Conservation (phyloP, 2,888 invertebrate genomes). For the Hypena proboscidalis region DNA sequence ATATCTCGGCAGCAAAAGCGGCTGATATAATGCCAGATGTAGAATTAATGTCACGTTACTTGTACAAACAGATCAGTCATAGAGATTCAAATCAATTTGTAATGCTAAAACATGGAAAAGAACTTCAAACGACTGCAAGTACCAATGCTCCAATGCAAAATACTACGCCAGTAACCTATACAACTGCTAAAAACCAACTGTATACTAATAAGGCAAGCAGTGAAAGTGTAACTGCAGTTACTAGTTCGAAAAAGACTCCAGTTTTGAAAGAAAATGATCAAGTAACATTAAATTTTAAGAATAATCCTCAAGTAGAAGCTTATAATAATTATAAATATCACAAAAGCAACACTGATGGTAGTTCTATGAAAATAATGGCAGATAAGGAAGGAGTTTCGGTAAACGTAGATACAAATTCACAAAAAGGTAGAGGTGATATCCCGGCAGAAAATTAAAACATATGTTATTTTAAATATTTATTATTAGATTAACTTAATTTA, state of each 20-base stretch:
- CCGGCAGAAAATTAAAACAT: conserved; percentile 24
- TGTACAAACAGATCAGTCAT: conserved; percentile 36
- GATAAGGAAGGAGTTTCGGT: conserved; percentile 3
- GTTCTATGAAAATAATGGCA: conserved; percentile 4
- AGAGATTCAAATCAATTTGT: conserved; percentile 28
- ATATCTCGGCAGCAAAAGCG: no score
- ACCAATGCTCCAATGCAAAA: background rate
- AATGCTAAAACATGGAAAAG: conserved; percentile 1
- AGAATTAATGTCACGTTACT: conserved; percentile 29
- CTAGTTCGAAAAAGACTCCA: background rate
- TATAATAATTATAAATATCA: conserved; percentile 6
- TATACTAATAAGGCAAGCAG: background rate
- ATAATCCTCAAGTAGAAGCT: conserved; percentile 5
- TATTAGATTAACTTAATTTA: conserved; percentile 35
- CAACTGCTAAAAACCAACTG: background rate
- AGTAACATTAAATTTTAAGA: background rate
- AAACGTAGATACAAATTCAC: background rate
- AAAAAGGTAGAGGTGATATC: conserved; percentile 31
- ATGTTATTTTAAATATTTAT: conserved; percentile 32
- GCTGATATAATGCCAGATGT: conserved; percentile 9
- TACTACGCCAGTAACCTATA: background rate
- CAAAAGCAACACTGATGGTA: conserved; percentile 11
- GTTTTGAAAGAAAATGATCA: background rate
- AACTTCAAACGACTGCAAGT: background rate
- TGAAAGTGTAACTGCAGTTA: background rate